Evolutionary conservation across 2,113 vertebrate genomes (phyloP).

Genomic region (Tyrannus savana): DNA sequence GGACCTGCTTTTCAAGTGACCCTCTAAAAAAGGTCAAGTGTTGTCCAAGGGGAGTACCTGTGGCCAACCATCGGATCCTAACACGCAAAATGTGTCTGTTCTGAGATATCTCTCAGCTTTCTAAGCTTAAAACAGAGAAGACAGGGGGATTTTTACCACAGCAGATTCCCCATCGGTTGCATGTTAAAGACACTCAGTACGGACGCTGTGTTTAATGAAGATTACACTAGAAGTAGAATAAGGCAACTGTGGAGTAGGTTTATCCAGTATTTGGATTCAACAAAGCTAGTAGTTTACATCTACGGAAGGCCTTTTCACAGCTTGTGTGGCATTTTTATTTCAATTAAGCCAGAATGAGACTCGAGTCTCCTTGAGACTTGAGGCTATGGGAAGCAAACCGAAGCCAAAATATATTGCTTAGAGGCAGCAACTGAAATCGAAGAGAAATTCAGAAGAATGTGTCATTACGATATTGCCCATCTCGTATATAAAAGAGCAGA

Average conservation of each 20-base stretch:
- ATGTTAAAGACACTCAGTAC: neutral
- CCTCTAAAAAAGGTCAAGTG: neutral
- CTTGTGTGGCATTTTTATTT: neutral
- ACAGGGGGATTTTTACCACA: neutral
- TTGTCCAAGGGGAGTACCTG: neutral
- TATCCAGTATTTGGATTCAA: neutral
- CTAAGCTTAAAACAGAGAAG: neutral
- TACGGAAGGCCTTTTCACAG: neutral
- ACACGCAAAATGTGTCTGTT: accelerated
- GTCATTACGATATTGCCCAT: neutral
- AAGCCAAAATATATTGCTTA: neutral
- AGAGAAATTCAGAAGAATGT: neutral
- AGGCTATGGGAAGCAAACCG: neutral
- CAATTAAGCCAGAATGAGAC: neutral
- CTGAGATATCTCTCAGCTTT: neutral
- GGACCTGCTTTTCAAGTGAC: neutral
- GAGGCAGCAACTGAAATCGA: neutral
- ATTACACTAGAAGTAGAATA: neutral
- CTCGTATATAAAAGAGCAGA: neutral
- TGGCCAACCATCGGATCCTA: neutral
- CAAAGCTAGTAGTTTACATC: neutral
- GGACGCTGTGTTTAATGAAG: neutral
- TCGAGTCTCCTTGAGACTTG: neutral
- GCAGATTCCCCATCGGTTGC: neutral
- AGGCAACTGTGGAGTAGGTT: neutral